Evolutionary conservation across 1,140 invertebrate genomes (phyloP), one percentile per base, ranked within the genome.

Genomic region (Popillia japonica): DNA sequence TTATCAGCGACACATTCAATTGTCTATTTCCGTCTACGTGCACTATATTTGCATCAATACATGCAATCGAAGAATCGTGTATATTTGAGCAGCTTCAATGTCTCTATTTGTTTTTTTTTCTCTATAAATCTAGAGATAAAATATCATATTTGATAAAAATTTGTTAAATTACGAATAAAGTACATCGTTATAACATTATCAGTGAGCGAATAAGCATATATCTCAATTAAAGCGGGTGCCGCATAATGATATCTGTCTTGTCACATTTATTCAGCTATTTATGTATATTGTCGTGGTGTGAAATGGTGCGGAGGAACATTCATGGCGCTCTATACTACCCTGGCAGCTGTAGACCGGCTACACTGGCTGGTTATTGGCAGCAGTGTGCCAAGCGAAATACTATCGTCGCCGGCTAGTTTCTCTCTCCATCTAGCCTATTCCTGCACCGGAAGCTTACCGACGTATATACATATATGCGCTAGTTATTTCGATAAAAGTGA

Each of bases 181-280:
- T 48, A 48, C 11, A 48, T 48, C 44, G 44, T 48, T 48, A 48
- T 48, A 11, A 3, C 44, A 22, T 64, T 64, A 64, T 64, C 61
- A 22, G 61, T 14, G 17, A 14, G 44, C 44, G 61, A 77, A 77
- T 34, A 14, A 6, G 44, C 72, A 78, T 74, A 74, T 78, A 74
- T 78, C 77, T 73, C 72, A 78, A 78, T 78, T 78, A 78, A 74
- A 61, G 76, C 34, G 14, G 34, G 41, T 20, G 77, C 64, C 44
- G 41, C 68, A 78, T 78, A 78, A 78, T 78, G 72, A 78, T 27
- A 73, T 73, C 68, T 64, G 77, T 78, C 68, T 74, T 78, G 55
- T 72, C 22, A 40, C 77, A 74, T 64, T 78, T 78, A 78, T 78
- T 78, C 77, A 68, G 64, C 64, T 78, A 78, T 78, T 78, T 78